Base-by-base conservation (phyloP, 2,888 invertebrate genomes). In the Anthoptus insignis region DNA sequence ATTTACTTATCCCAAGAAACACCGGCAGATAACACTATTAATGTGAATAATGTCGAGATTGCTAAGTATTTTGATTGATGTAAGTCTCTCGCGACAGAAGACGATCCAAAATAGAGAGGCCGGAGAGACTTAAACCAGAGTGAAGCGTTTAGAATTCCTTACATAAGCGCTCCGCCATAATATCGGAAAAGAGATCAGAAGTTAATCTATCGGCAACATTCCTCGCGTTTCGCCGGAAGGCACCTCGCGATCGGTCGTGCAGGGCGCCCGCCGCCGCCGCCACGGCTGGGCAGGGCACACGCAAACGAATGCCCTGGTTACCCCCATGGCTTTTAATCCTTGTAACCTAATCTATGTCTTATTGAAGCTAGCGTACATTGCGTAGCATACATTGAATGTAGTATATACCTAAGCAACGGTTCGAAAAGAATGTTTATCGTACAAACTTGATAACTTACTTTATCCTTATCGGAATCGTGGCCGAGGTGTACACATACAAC, bases 141-240 rank as follows among this genome's bases (percentile, higher is more conserved):
- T 89, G 91, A 85, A 88, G 83, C 81, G 88, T 86, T 88, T 89
- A 88, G 88, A 90, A 91, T 91, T 90, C 88, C 90, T 89, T 89
- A 89, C 87, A 89, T 89, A 91, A 89, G 87, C 86, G 83, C 80
- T 85, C 80, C 81, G 88, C 88, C 87, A 88, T 91, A 90, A 91
- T 92, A 92, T 92, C 91, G 90, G 89, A 88, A 91, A 92, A 91
- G 91, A 92, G 91, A 92, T 91, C 92, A 92, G 91, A 91, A 92
- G 91, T 92, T 92, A 92, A 92, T 92, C 91, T 92, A 92, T 91
- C 89, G 91, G 91, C 90, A 92, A 91, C 91, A 91, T 91, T 91
- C 89, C 87, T 87, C 84, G 91, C 88, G 89, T 90, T 91, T 88
- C 85, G 90, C 91, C 91, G 92, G 91, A 91, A 92, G 91, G 91